Conservation (phyloP, 1,140 invertebrate species). For the Aphaenogaster floridana region DNA sequence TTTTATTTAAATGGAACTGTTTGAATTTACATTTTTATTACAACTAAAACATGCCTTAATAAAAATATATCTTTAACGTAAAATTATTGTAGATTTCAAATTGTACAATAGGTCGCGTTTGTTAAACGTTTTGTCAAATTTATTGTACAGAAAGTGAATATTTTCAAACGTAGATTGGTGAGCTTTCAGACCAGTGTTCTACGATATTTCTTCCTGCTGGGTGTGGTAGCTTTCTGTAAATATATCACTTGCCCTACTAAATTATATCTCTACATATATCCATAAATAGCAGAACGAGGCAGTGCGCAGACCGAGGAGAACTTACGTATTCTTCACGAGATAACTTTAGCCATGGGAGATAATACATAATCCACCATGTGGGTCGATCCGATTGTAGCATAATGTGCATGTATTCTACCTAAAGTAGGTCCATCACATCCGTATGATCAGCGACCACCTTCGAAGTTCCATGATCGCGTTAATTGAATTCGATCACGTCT, state of each 20-base stretch:
- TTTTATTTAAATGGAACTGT: neutral
- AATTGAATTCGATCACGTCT: conserved; percentile 62
- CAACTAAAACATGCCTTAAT: neutral
- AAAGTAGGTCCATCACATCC: neutral
- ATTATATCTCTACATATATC: neutral
- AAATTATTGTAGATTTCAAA: neutral
- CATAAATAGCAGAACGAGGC: conserved; percentile 1
- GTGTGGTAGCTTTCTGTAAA: neutral
- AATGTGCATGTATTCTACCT: neutral
- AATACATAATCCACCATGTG: conserved; percentile 17
- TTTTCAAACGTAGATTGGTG: neutral
- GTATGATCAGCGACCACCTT: conserved; percentile 57
- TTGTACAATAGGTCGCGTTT: neutral
- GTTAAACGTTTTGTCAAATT: conserved; percentile 9
- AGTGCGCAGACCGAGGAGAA: neutral
- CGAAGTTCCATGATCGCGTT: conserved; percentile 35
- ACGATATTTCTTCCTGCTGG: neutral
- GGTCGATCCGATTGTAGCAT: conserved; percentile 23
- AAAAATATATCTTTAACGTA: neutral
- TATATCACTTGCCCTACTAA: conserved; percentile 5
- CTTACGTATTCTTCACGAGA: neutral
- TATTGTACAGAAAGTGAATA: neutral
- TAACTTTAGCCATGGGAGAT: conserved; percentile 10
- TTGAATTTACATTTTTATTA: conserved; percentile 7
- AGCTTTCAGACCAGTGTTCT: neutral